Percentiles rank a stretch among this genome's conserved stretches.
Conservation (phyloP, 2,113 vertebrate genomes). For the Eptesicus fuscus region DNA sequence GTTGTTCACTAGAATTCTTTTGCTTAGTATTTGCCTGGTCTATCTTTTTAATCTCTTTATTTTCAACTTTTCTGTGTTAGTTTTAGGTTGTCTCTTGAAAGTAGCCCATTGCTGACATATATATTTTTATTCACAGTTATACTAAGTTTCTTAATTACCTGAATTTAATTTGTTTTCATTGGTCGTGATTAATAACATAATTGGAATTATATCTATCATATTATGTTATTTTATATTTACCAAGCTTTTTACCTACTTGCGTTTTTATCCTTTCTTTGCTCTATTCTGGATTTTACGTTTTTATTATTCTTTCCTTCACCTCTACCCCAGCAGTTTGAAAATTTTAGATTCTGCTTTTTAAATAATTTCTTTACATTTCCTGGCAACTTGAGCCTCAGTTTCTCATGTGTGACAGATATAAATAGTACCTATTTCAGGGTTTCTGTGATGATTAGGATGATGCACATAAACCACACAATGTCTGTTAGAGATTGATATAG, state of each 20-base stretch:
- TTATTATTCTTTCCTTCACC: not conserved
- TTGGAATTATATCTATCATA: conserved; percentile 3
- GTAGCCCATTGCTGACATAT: not conserved
- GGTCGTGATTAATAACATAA: not conserved
- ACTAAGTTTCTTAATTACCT: not conserved
- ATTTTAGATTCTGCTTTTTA: not conserved
- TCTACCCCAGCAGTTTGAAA: not conserved
- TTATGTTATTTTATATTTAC: conserved; percentile 29
- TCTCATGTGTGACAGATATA: not conserved
- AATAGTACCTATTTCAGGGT: not conserved
- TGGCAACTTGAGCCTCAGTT: conserved; percentile 20
- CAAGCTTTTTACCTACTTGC: not conserved
- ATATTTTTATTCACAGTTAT: not conserved
- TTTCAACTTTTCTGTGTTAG: not conserved
- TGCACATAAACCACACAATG: not conserved
- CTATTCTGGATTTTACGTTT: not conserved
- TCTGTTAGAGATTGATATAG: not conserved
- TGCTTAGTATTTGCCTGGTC: not conserved
- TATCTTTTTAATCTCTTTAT: not conserved
- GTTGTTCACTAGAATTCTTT: not conserved
- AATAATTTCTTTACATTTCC: conserved; percentile 4
- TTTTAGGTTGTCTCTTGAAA: not conserved
- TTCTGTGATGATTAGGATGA: not conserved
- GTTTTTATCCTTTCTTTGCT: not conserved
- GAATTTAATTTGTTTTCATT: conserved; percentile 1